These are phyloP conservation scores for Pyrgilauda ruficollis DNA, from an alignment of 2,113 vertebrate species.

Conservation along the genomic window DNA sequence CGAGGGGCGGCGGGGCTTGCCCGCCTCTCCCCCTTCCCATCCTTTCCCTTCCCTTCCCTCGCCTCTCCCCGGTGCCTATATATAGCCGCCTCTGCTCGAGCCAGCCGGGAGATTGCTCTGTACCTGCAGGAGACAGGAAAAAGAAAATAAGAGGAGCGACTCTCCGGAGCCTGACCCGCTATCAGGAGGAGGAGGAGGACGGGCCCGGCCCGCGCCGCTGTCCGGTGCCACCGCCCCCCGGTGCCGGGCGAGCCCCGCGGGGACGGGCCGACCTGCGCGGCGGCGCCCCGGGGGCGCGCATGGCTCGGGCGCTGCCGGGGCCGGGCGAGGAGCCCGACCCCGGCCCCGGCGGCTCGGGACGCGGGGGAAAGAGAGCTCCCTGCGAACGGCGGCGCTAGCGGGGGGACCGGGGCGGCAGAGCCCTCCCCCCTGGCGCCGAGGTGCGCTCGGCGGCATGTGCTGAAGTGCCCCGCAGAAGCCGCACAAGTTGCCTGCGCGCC, in stretches of 20 bases:
- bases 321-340: background rate
- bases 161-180: background rate
- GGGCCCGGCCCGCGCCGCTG: background rate
- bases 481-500: background rate
- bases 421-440: background rate
- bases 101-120: conserved; percentile 1
- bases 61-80: conserved; percentile 44
- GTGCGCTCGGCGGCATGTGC: background rate
- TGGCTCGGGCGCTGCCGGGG: conserved; percentile 3
- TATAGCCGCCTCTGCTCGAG: conserved; percentile 28
- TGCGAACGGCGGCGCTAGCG: background rate
- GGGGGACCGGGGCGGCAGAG: background rate
- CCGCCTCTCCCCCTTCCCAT: conserved; percentile 24
- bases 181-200: background rate
- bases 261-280: background rate
- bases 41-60: background rate
- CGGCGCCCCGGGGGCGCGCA: background rate
- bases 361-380: background rate
- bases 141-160: background rate
- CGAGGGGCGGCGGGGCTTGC: conserved; percentile 33
- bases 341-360: background rate
- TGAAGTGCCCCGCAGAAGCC: conserved; percentile 7
- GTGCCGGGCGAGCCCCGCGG: background rate
- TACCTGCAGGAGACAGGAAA: conserved; percentile 10
- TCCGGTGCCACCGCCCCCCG: background rate